phyloP scores from a whole-genome alignment of 2,113 vertebrate species.

The Eurypyga helias region DNA sequence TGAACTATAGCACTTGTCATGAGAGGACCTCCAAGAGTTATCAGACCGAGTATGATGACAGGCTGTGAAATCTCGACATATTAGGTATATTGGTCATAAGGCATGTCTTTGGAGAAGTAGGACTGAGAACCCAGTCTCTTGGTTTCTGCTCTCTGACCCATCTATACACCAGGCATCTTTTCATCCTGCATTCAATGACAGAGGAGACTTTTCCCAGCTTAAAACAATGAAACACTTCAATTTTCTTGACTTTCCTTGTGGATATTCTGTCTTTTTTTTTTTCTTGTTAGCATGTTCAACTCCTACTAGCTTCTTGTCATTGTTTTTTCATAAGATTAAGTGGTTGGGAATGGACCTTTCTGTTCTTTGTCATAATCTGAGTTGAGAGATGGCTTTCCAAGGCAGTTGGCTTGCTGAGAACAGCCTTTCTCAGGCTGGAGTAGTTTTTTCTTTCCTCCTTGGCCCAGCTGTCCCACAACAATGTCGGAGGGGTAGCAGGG shows the following conservation, averaged over 20 bases:
- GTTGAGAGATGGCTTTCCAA: neutral
- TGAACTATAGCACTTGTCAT: neutral
- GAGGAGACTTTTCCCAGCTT: neutral
- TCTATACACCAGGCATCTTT: neutral
- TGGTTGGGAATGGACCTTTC: neutral
- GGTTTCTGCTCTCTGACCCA: neutral
- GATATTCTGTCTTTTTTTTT: neutral
- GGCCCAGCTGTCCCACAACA: neutral
- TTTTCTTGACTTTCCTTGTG: slow-evolving; percentile 24
- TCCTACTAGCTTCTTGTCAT: slow-evolving; percentile 31
- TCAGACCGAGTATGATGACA: neutral
- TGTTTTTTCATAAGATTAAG: slow-evolving; percentile 17
- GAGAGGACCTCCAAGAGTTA: neutral
- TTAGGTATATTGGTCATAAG: neutral
- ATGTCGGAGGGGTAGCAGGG: neutral
- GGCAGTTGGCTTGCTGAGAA: neutral
- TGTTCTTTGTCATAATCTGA: neutral
- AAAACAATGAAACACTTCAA: neutral
- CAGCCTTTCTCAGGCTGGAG: neutral
- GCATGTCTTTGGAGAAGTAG: neutral
- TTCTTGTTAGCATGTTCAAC: neutral
- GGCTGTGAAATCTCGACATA: neutral
- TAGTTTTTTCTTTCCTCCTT: neutral
- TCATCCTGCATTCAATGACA: neutral
- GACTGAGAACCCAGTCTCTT: neutral